Conservation (phyloP, 1,140 invertebrate species). For the Caerostris darwini region DNA sequence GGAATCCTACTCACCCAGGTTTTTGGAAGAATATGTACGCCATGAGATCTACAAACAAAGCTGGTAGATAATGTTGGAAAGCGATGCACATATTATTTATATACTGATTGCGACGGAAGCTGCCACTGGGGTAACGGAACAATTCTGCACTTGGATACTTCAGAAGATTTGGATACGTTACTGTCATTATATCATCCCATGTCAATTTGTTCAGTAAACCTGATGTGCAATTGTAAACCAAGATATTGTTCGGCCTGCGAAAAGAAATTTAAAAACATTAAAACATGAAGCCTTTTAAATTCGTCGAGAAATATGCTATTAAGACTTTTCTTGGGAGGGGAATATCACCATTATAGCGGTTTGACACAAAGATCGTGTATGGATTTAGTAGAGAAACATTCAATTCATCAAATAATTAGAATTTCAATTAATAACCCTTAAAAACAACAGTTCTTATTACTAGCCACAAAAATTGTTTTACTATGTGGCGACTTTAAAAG, state of each 20-base stretch:
- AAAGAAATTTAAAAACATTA: conserved; percentile 34
- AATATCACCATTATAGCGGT: too few relatives aligned
- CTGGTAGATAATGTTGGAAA: conserved; percentile 92
- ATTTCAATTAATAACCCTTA: too few relatives aligned
- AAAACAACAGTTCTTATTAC: too few relatives aligned
- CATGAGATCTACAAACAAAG: conserved; percentile 89
- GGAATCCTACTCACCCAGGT: conserved; percentile 88
- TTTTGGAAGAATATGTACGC: conserved; percentile 88
- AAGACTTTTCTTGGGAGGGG: too few relatives aligned
- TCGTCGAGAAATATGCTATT: too few relatives aligned
- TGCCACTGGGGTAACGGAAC: conserved; percentile 76
- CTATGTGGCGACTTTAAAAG: too few relatives aligned
- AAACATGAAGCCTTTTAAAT: too few relatives aligned
- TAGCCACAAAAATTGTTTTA: too few relatives aligned
- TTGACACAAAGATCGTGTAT: too few relatives aligned
- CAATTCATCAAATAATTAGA: too few relatives aligned
- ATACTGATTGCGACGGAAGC: conserved; percentile 87
- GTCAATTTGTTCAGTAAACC: conserved; percentile 93
- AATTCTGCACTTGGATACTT: conserved; percentile 77
- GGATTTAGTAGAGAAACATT: too few relatives aligned
- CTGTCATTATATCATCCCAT: conserved; percentile 85
- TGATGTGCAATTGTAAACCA: conserved; percentile 94
- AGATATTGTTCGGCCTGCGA: conserved; percentile 85
- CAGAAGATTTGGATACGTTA: conserved; percentile 68
- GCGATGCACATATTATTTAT: conserved; percentile 89